These are phyloP conservation scores for Neogobius melanostomus DNA, from an alignment of 2,113 vertebrate genomes.

Conservation along the genomic window DNA sequence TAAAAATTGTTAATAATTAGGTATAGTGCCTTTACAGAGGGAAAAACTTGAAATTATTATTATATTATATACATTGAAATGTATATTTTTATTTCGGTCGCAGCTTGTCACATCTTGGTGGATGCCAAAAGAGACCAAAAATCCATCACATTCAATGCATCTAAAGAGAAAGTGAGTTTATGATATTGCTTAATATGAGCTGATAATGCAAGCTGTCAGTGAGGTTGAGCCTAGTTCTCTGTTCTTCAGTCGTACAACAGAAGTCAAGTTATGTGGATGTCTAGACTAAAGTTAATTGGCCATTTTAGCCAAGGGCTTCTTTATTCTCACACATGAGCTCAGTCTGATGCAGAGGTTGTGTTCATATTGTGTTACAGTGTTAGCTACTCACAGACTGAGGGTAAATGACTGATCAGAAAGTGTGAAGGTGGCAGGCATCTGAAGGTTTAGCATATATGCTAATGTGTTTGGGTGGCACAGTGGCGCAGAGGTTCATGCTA, in stretches of 20 bases:
- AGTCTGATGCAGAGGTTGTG: conserved; percentile 7
- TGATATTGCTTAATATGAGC: conserved; percentile 27
- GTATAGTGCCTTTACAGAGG: too few species aligned
- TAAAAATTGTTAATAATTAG: too few species aligned
- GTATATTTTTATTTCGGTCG: too few species aligned
- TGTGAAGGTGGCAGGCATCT: too few species aligned
- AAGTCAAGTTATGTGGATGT: conserved; percentile 32
- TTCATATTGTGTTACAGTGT: conserved; percentile 10
- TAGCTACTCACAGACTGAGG: neutral
- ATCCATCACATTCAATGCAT: conserved; percentile 17
- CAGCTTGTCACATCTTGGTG: too few species aligned
- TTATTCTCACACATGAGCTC: conserved; percentile 43
- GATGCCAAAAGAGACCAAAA: neutral
- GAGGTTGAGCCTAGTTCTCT: conserved; percentile 6
- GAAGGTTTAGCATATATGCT: too few species aligned
- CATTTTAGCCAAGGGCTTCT: conserved; percentile 42
- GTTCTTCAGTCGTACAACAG: conserved; percentile 24
- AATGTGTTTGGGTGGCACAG: too few species aligned
- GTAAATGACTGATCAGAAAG: neutral
- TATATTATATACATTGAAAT: too few species aligned
- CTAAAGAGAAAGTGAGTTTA: conserved; percentile 24
- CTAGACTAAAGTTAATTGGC: conserved; percentile 58
- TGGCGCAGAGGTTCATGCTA: too few species aligned
- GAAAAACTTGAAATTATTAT: too few species aligned
- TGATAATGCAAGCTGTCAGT: conserved; percentile 27